These are phyloP conservation scores for Acanthurus lineatus DNA, from an alignment of 2,797 vertebrate genomes.

Conservation along the genomic window DNA sequence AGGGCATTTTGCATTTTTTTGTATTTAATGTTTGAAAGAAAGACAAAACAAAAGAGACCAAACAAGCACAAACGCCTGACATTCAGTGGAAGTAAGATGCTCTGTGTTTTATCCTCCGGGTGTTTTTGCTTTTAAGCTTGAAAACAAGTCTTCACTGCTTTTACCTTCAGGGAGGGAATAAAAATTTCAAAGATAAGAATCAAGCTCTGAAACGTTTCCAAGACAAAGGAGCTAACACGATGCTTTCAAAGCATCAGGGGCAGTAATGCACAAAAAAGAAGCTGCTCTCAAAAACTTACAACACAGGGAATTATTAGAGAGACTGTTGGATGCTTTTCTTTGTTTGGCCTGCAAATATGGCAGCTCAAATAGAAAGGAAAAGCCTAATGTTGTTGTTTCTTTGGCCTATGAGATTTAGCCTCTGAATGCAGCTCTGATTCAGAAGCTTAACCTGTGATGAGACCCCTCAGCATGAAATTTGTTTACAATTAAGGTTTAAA, in stretches of 20 bases:
- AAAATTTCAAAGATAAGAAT: conserved; percentile 42
- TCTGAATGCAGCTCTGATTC: conserved; percentile 14
- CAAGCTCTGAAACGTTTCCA: conserved; percentile 26
- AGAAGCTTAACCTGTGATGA: neutral
- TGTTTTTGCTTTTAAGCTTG: conserved; percentile 43
- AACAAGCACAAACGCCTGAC: neutral
- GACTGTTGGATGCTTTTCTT: neutral
- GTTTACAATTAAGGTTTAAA: too few species aligned
- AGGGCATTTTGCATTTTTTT: neutral
- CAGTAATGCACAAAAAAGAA: neutral
- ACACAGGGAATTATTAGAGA: conserved; percentile 1
- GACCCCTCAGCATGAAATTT: too few species aligned
- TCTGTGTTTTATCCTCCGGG: conserved; percentile 40
- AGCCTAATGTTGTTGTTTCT: neutral
- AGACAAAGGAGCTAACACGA: neutral
- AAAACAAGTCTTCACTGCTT: conserved; percentile 10
- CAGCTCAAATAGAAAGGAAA: conserved; percentile 7
- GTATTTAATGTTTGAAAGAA: neutral
- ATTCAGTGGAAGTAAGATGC: conserved; percentile 1
- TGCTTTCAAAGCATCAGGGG: neutral
- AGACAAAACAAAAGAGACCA: neutral
- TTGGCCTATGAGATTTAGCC: neutral
- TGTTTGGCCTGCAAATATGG: conserved; percentile 8
- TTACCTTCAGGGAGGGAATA: conserved; percentile 20
- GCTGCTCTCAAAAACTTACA: conserved; percentile 4